These are phyloP conservation scores for Dendrocopos noguchii DNA, from an alignment of 2,113 vertebrate species.

Conservation along the genomic window DNA sequence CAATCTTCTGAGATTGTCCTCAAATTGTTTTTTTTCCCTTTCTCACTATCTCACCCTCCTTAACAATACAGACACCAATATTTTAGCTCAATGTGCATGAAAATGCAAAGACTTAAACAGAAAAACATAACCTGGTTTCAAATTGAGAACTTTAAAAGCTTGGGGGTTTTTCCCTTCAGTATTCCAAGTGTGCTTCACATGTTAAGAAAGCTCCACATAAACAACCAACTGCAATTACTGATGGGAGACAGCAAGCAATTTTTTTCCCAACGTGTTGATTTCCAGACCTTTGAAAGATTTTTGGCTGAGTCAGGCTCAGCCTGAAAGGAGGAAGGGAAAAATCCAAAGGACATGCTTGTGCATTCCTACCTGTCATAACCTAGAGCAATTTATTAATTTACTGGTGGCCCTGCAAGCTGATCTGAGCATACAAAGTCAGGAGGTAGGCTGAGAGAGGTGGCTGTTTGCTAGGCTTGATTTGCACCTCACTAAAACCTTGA, in stretches of 20 bases:
- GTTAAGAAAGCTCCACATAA: neutral
- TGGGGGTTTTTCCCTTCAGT: neutral
- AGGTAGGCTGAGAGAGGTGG: neutral
- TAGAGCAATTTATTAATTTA: neutral
- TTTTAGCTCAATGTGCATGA: neutral
- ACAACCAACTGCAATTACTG: conserved; percentile 1
- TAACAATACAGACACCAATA: neutral
- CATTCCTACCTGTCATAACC: conserved; percentile 50
- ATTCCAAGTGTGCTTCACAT: neutral
- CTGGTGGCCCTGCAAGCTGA: neutral
- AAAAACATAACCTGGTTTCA: neutral
- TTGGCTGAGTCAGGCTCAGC: neutral
- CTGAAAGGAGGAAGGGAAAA: neutral
- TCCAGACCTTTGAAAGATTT: conserved; percentile 16
- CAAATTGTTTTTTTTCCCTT: neutral
- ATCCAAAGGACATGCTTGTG: neutral
- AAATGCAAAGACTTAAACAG: neutral
- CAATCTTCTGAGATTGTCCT: neutral
- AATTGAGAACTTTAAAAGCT: neutral
- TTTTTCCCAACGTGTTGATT: conserved; percentile 17
- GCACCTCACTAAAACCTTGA: neutral
- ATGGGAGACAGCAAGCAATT: neutral
- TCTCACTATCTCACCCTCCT: neutral
- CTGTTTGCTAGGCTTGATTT: neutral
- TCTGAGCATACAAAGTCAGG: neutral